phyloP scores from a whole-genome alignment of 2,888 invertebrate genomes.

The Lasioglossum oenotherae region DNA sequence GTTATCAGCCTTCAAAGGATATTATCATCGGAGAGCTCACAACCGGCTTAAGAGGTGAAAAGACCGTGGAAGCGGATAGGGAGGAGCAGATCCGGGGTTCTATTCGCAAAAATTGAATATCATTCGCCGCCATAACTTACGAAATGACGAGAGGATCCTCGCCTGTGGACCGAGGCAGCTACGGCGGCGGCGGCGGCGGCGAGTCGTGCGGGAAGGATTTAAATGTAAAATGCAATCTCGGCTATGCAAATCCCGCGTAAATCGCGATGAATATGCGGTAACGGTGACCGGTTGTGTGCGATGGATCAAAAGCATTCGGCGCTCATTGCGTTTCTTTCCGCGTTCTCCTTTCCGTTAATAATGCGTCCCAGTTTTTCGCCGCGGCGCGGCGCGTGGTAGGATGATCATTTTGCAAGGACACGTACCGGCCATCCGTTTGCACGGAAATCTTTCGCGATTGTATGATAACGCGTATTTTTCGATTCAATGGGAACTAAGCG shows the following conservation, averaged over 20 bases:
- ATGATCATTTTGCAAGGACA: conserved; percentile 42
- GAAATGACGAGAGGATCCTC: conserved; percentile 63
- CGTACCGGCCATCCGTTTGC: not conserved
- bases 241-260: conserved; percentile 75
- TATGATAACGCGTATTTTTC: not conserved
- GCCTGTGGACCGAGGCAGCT: not conserved
- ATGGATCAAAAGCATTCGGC: conserved; percentile 61
- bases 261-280: conserved; percentile 72
- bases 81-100: conserved; percentile 34
- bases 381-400: not conserved
- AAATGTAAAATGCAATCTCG: conserved; percentile 79
- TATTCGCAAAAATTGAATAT: conserved; percentile 70
- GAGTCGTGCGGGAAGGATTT: conserved; percentile 68
- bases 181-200: conserved; percentile 25
- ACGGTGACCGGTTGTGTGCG: conserved; percentile 63
- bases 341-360: conserved; percentile 16
- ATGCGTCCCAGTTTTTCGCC: conserved; percentile 12
- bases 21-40: conserved; percentile 57
- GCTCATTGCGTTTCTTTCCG: conserved; percentile 28
- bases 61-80: conserved; percentile 48
- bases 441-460: not conserved
- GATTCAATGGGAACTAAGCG: conserved; percentile 9
- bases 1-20: conserved; percentile 54
- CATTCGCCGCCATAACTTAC: conserved; percentile 62
- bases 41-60: conserved; percentile 55